Evolutionary conservation across 2,888 invertebrate genomes (phyloP), one percentile per base, ranked within the genome.

Genomic region (Muscina levida): DNA sequence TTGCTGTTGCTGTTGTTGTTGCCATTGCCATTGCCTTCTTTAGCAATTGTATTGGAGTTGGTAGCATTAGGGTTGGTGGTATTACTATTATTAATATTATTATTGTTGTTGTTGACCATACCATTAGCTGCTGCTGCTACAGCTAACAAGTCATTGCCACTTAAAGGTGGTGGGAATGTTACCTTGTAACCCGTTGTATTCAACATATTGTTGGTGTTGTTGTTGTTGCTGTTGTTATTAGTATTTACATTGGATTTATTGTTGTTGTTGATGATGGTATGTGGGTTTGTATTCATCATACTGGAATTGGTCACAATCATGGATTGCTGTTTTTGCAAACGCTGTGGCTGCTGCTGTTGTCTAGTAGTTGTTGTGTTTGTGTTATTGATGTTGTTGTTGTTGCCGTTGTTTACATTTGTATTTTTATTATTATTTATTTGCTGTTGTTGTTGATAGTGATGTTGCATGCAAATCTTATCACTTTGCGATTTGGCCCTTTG

Each of bases 401-500:
- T 66, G 17, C 65, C 39, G 31, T 8, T 31, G 31, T 31, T 31
- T 5, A 31, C 3, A 31, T 31, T 31, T 31, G 31, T 31, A 15
- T 68, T 59, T 17, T 17, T 17, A 3, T 46, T 13, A 6, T 82
- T 70, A n/a, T 85, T 74, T 17, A 70, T 72, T 24, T 76, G 74
- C 48, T 77, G 74, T 17, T 82, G 82, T 42, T 83, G 83, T 67
- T 82, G 81, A 59, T 59, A 59, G 39, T 62, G 42, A 22, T 39
- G 42, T 67, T 77, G 82, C 72, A 83, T 80, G 77, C 56, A 78
- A 62, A 67, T 76, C 80, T 86, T 87, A 82, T 87, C 89, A 84
- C 87, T 85, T 83, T 88, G 88, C 37, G 88, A 88, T 82, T 86
- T 87, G 59, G 86, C 83, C 67, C 86, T 86, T 24, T 82, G 85